phyloP scores from a whole-genome alignment of 2,113 vertebrate genomes.

The Bos indicus region DNA sequence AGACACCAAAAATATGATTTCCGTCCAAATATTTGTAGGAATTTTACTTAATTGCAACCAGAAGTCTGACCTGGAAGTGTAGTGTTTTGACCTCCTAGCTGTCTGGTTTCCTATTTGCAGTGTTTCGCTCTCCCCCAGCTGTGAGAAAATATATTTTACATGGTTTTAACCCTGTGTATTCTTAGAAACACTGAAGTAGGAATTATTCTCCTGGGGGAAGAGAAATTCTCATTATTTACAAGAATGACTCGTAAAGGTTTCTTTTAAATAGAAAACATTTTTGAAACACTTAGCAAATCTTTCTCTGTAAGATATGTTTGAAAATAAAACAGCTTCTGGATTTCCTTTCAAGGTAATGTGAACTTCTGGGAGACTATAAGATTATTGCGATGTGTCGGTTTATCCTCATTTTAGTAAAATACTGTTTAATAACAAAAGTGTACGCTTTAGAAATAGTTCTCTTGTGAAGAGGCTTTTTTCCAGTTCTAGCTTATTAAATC shows the following conservation, averaged over 20 bases:
- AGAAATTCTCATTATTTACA: slow-evolving; percentile 67
- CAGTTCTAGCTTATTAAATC: background rate
- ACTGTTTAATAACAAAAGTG: background rate
- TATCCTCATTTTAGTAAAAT: slow-evolving; percentile 39
- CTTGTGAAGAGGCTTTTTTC: background rate
- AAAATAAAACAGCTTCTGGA: slow-evolving; percentile 36
- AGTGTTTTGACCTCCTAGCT: slow-evolving; percentile 83
- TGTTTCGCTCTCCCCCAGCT: slow-evolving; percentile 79
- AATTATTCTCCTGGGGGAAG: slow-evolving; percentile 53
- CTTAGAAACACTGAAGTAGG: slow-evolving; percentile 58
- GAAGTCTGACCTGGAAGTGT: slow-evolving; percentile 88
- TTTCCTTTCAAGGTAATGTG: slow-evolving; percentile 39
- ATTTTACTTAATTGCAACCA: slow-evolving; percentile 87
- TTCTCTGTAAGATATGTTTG: slow-evolving; percentile 33
- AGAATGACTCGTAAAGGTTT: slow-evolving; percentile 60
- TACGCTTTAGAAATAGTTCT: background rate
- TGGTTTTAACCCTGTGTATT: slow-evolving; percentile 78
- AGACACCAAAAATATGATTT: slow-evolving; percentile 79
- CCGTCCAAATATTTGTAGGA: slow-evolving; percentile 78
- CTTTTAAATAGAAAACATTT: slow-evolving; percentile 63
- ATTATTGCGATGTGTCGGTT: background rate
- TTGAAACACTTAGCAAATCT: slow-evolving; percentile 54
- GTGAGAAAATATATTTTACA: slow-evolving; percentile 83
- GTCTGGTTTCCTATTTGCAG: slow-evolving; percentile 84
- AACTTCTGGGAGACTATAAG: background rate